Evolutionary conservation across 2,888 invertebrate species (phyloP).

Genomic region (Lysandra bellargus): DNA sequence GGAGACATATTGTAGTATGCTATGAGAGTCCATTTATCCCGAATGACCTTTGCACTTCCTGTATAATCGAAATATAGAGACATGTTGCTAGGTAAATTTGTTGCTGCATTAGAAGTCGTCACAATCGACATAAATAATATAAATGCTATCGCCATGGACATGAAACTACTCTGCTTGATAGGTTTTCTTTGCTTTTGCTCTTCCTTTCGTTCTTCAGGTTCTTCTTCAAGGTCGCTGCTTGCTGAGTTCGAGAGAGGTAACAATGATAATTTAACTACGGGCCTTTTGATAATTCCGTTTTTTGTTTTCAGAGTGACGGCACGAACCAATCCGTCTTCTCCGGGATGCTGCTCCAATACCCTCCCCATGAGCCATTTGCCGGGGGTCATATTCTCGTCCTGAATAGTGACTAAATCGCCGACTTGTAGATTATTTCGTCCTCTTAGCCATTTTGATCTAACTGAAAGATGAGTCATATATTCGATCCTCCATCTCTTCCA

Average conservation of each 20-base stretch:
- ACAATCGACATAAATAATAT: neutral
- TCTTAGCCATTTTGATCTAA: neutral
- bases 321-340: neutral
- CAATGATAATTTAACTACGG: too few species aligned
- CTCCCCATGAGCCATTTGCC: conserved; percentile 8
- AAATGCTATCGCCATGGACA: conserved; percentile 1
- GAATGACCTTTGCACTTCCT: neutral
- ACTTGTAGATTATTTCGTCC: too few species aligned
- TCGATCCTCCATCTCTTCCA: neutral
- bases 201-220: neutral
- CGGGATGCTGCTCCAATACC: neutral
- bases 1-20: neutral
- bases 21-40: conserved; percentile 31
- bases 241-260: neutral
- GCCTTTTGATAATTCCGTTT: neutral
- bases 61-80: conserved; percentile 28
- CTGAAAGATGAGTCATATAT: neutral
- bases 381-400: neutral
- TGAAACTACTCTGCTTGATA: neutral
- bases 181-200: neutral
- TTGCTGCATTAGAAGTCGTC: neutral
- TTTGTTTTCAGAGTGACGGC: conserved; percentile 8
- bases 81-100: conserved; percentile 3
- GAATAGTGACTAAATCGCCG: too few species aligned
- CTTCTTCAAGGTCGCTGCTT: neutral